phyloP scores from a whole-genome alignment of 2,113 vertebrate genomes.

The Proteles cristata region DNA sequence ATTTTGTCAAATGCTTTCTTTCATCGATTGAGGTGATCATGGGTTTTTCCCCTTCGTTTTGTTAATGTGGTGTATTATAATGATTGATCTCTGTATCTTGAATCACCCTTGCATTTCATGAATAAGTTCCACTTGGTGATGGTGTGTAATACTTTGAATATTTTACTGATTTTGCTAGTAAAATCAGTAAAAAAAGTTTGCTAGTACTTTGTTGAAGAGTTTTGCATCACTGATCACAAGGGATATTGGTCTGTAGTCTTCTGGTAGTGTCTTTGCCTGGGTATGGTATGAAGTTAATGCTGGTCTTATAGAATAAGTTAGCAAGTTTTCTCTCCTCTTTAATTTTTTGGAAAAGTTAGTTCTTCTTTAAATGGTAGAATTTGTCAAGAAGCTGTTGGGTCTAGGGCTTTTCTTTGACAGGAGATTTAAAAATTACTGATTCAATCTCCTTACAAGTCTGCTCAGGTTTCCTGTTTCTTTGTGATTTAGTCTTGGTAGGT shows the following conservation, averaged over 20 bases:
- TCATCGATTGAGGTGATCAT: neutral
- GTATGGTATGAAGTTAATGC: neutral
- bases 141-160: neutral
- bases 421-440: neutral
- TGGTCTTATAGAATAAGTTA: neutral
- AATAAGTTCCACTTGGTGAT: neutral
- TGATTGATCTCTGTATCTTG: neutral
- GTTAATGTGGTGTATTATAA: neutral
- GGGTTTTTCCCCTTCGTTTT: neutral
- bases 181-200: no score
- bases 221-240: neutral
- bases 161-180: neutral
- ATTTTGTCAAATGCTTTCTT: neutral
- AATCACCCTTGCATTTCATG: neutral
- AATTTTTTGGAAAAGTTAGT: neutral
- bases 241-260: neutral
- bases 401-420: neutral
- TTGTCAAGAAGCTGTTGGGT: neutral
- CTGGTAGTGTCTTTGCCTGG: neutral
- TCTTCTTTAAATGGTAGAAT: neutral
- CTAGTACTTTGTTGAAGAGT: neutral
- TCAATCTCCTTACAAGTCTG: neutral
- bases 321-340: neutral
- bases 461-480: neutral
- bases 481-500: neutral